Conservation (phyloP, 2,888 invertebrate genomes). For the Tipula unca region DNA sequence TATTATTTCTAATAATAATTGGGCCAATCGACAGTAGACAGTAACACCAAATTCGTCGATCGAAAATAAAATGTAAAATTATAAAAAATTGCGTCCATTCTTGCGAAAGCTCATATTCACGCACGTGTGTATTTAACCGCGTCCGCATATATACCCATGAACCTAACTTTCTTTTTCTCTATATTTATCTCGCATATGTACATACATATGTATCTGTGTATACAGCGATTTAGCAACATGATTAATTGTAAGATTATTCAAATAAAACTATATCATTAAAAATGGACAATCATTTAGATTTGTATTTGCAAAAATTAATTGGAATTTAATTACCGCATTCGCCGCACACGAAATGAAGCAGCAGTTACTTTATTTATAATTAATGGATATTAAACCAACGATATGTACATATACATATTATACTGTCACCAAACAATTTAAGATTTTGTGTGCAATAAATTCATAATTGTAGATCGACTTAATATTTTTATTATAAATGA, state of each 20-base stretch:
- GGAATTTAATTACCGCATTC: neutral
- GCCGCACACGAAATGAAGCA: neutral
- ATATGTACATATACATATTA: neutral
- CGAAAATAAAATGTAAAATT: neutral
- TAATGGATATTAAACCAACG: neutral
- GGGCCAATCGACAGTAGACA: neutral
- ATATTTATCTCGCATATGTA: neutral
- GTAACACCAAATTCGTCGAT: neutral
- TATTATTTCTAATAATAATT: neutral
- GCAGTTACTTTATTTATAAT: neutral
- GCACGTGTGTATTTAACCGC: neutral
- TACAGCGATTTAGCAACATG: neutral
- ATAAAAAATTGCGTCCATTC: neutral
- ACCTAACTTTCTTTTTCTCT: neutral
- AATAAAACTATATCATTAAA: neutral
- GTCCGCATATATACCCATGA: neutral
- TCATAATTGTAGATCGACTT: neutral
- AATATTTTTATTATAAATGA: neutral
- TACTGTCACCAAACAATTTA: neutral
- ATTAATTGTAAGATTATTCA: constrained; percentile 14
- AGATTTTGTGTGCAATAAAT: neutral
- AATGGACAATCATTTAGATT: neutral
- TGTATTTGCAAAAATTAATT: neutral
- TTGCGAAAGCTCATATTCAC: neutral
- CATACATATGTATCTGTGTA: neutral